Evolutionary conservation across 2,888 invertebrate genomes (phyloP).

Genomic region (Drosophila neonasuta): DNA sequence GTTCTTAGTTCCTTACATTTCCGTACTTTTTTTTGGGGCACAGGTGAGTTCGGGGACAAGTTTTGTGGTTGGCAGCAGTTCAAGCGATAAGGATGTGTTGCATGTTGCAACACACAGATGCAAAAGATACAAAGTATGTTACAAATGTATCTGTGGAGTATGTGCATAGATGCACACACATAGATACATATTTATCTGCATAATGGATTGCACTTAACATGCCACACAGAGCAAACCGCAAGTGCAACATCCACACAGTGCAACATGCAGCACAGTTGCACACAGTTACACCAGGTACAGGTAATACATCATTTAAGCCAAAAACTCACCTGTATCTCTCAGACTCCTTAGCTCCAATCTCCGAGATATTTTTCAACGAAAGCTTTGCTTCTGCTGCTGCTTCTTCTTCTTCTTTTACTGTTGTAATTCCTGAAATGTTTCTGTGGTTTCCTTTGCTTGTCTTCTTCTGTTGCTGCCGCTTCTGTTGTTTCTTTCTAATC

Average conservation of each 20-base stretch:
- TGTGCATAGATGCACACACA: slow-evolving; percentile 4
- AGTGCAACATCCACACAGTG: slow-evolving; percentile 47
- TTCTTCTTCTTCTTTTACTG: slow-evolving; percentile 24
- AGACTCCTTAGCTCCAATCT: slow-evolving; percentile 20
- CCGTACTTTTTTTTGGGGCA: slow-evolving; percentile 2
- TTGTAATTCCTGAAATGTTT: slow-evolving; percentile 65
- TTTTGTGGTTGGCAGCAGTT: slow-evolving; percentile 20
- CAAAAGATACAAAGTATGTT: not conserved
- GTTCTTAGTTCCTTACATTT: not conserved
- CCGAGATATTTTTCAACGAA: slow-evolving; percentile 21
- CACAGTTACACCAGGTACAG: slow-evolving; percentile 16
- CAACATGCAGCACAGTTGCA: not conserved
- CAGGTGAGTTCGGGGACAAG: slow-evolving; percentile 28
- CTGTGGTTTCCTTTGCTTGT: slow-evolving; percentile 39
- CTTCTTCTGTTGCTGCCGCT: slow-evolving; percentile 4
- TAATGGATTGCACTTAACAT: slow-evolving; percentile 78
- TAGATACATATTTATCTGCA: slow-evolving; percentile 60
- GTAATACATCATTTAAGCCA: slow-evolving; percentile 72
- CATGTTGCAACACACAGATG: slow-evolving; percentile 13
- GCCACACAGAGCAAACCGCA: slow-evolving; percentile 62
- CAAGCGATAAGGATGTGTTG: slow-evolving; percentile 16
- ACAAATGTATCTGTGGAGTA: slow-evolving; percentile 5
- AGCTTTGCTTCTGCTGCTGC: slow-evolving; percentile 6
- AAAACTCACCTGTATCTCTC: slow-evolving; percentile 62
- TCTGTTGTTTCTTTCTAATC: slow-evolving; percentile 63